Conservation (phyloP, 2,113 vertebrate species). For the Gallinago paraguaiae region DNA sequence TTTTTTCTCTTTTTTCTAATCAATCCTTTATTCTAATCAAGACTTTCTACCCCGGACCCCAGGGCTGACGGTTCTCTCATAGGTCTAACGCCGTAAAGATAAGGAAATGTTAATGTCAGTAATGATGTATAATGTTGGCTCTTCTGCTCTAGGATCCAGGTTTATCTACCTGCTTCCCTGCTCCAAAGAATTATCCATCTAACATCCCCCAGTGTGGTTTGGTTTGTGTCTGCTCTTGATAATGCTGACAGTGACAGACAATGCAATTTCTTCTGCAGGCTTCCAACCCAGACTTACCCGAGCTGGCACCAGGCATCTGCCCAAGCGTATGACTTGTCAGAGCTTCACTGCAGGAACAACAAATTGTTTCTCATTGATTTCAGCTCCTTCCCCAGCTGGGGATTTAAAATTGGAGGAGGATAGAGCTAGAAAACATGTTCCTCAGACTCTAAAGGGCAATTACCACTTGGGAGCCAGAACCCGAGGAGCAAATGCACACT, state of each 20-base stretch:
- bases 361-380: neutral
- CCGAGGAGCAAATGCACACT: neutral
- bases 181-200: neutral
- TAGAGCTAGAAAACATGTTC: neutral
- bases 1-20: neutral
- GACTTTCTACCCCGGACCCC: neutral
- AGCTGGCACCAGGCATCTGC: neutral
- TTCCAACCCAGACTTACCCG: neutral
- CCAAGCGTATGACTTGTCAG: neutral
- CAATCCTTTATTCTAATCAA: neutral
- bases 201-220: neutral
- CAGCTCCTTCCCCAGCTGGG: neutral
- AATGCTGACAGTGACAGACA: slow-evolving; percentile 12
- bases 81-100: neutral
- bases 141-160: neutral
- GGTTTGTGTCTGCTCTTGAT: neutral
- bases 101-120: neutral
- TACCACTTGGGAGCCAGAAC: neutral
- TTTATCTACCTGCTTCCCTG: neutral
- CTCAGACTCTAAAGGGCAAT: neutral
- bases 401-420: neutral
- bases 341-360: neutral
- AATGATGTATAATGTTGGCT: neutral
- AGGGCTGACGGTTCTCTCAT: neutral
- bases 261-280: neutral